A percentile compares a stretch with the other conserved stretches of the same genome.
These are phyloP conservation scores for Centropus unirufus DNA, from an alignment of 2,113 vertebrate species.

Conservation along the genomic window DNA sequence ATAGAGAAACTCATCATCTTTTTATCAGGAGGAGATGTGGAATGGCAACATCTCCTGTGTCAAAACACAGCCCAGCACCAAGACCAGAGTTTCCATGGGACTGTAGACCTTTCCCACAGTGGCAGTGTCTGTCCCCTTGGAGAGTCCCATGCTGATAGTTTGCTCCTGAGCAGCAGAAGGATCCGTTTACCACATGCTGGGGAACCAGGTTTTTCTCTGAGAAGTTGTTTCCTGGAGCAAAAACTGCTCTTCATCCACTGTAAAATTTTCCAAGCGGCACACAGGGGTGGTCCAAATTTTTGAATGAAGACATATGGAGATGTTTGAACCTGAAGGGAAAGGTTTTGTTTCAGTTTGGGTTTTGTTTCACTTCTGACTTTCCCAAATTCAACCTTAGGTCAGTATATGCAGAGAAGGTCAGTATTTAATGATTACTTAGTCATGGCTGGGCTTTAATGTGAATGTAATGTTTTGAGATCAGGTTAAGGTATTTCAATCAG, in stretches of 20 bases:
- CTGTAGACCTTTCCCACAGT: background rate
- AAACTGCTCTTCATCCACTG: background rate
- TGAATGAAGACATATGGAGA: background rate
- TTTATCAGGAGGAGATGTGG: background rate
- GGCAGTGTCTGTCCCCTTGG: background rate
- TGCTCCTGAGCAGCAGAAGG: background rate
- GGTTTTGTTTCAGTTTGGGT: background rate
- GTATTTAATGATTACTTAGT: background rate
- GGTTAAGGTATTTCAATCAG: background rate
- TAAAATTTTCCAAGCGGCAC: background rate
- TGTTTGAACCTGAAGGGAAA: background rate
- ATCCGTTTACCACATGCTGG: background rate
- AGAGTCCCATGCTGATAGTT: too few species aligned
- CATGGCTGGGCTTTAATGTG: background rate
- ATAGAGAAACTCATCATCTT: background rate
- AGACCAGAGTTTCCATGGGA: background rate
- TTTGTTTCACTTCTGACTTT: background rate
- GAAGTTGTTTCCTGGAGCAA: background rate
- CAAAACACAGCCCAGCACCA: background rate
- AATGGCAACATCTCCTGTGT: background rate
- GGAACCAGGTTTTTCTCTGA: background rate
- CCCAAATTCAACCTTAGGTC: background rate
- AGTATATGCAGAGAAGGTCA: background rate
- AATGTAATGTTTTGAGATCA: constrained; percentile 6
- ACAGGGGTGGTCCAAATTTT: background rate